Conservation (phyloP, 1,140 invertebrate genomes). For the Diabrotica virgifera region DNA sequence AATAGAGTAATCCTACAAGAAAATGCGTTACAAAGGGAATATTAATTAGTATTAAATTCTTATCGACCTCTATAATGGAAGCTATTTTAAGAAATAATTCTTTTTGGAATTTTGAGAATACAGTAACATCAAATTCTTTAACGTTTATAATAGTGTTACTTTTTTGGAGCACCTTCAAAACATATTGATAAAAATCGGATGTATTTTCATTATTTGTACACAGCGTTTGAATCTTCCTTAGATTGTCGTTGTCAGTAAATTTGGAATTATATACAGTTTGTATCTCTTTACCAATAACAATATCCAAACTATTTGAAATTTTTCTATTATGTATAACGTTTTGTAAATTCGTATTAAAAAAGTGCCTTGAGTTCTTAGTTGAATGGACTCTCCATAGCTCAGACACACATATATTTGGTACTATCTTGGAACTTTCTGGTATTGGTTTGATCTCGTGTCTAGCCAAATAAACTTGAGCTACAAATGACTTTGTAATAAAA, state of each 20-base stretch:
- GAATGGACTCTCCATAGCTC: conserved; percentile 14
- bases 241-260: conserved; percentile 24
- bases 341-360: conserved; percentile 11
- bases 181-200: conserved; percentile 25
- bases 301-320: conserved; percentile 18
- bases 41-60: conserved; percentile 36
- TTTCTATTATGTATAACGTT: conserved; percentile 16
- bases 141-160: conserved; percentile 27
- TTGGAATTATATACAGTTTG: conserved; percentile 26
- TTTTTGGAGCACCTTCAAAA: conserved; percentile 19
- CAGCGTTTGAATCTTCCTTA: conserved; percentile 19
- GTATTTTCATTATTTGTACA: conserved; percentile 12
- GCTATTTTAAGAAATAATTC: conserved; percentile 27
- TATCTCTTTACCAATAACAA: conserved; percentile 27
- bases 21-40: conserved; percentile 41
- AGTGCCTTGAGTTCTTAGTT: background rate
- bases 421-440: conserved; percentile 22
- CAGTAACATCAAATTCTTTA: conserved; percentile 24
- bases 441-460: conserved; percentile 32
- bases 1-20: conserved; percentile 35
- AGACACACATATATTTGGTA: conserved; percentile 20
- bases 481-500: conserved; percentile 29
- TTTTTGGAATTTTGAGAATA: conserved; percentile 31
- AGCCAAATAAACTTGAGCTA: conserved; percentile 33
- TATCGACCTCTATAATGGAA: conserved; percentile 14